phyloP scores from a whole-genome alignment of 2,888 invertebrate genomes.

The Caenorhabditis imperialis region DNA sequence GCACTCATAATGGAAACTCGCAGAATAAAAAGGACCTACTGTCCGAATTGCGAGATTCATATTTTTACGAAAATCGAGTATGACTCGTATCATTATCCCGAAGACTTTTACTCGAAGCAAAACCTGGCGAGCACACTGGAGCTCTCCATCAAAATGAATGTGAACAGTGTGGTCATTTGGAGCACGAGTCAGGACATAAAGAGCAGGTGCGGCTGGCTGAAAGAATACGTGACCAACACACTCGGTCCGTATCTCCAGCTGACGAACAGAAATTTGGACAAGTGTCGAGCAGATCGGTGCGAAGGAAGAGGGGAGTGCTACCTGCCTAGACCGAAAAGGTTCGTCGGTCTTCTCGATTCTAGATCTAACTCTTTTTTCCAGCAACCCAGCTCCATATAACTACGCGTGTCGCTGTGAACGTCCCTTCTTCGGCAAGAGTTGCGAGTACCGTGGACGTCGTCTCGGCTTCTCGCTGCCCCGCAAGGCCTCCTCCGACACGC shows the following conservation, averaged over 20 bases:
- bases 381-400: constrained; percentile 37
- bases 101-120: constrained; percentile 58
- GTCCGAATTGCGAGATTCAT: constrained; percentile 53
- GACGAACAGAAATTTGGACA: constrained; percentile 26
- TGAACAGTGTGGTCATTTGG: constrained; percentile 68
- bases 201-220: constrained; percentile 54
- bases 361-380: constrained; percentile 6
- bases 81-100: constrained; percentile 58
- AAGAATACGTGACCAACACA: constrained; percentile 49
- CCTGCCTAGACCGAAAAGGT: constrained; percentile 28
- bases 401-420: constrained; percentile 38
- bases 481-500: constrained; percentile 5
- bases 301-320: constrained; percentile 38
- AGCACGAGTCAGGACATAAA: constrained; percentile 60
- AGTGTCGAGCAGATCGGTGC: constrained; percentile 36
- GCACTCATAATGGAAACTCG: constrained; percentile 50
- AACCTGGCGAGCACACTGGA: constrained; percentile 67
- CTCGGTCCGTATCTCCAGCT: constrained; percentile 55
- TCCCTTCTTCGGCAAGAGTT: constrained; percentile 35
- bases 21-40: constrained; percentile 39
- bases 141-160: constrained; percentile 62
- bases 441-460: constrained; percentile 31
- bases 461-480: constrained; percentile 29
- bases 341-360: too few relatives aligned
- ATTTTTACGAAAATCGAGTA: constrained; percentile 73